Base-by-base conservation (phyloP, 2,113 vertebrate species). In the Chascanopsetta lugubris region DNA sequence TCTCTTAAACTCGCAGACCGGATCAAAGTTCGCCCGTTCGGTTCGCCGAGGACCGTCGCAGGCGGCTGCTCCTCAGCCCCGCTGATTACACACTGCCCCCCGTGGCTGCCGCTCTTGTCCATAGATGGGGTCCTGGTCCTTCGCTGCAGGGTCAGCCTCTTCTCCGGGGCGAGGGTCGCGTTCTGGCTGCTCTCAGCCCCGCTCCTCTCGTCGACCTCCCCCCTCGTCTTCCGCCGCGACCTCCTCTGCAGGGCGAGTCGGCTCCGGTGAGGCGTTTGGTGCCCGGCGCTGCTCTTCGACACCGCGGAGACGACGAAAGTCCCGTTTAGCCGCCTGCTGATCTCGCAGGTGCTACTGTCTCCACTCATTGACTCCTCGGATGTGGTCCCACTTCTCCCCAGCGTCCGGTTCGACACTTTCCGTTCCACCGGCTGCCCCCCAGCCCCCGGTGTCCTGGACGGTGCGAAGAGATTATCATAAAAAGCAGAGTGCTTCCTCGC, bases 251-350 rank as follows among this genome's bases (percentile, higher is more conserved):
- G 92, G 0, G 85, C 87, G 65, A 94, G 73, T 20, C 82, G 89
- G 5, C 61, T 59, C 1, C 77, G 79, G 25, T 80, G n/a, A 20
- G 86, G 84, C 10, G 87, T 66, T 15, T 47, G 30, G 36, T 5
- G 51, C 42, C 49, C 22, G 80, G 57, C 0, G 11, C 61, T 66
- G 59, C 83, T 89, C 45, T 68, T 91, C 67, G 90, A 91, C 72
- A 75, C 9, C 20, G 92, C 83, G 20, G 94, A 94, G 75, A 96
- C 59, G 8, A 96, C 85, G 0, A 94, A 96, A 0, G 95, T 97
- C 64, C 79, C 88, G 65, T 96, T 96, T 1, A 88, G n/a, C 15
- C 87, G 90, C 67, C 80, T 88, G 61, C 77, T 69, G 75, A 81
- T 91, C 59, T 79, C 75, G 1, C 82, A 54, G 1, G 80, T 73